Evolutionary conservation across 1,140 invertebrate genomes (phyloP).

Genomic region (Nymphalis io): DNA sequence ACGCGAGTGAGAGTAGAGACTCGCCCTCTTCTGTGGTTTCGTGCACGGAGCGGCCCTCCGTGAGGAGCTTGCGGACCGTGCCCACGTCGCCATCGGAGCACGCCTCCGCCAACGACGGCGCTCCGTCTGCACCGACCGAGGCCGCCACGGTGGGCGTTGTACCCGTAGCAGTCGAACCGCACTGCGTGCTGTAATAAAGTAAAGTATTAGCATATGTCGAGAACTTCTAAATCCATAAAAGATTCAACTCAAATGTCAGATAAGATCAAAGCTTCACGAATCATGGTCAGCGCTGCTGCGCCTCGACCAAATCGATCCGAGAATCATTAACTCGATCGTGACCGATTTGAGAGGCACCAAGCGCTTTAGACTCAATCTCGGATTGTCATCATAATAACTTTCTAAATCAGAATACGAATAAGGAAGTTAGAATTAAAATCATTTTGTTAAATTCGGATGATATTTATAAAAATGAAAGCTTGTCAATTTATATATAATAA

Average conservation of each 20-base stretch:
- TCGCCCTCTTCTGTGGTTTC: constrained; percentile 97
- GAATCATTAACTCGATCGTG: constrained; percentile 58
- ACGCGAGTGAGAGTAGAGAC: constrained; percentile 94
- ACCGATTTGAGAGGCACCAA: constrained; percentile 52
- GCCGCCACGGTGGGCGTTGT: constrained; percentile 56
- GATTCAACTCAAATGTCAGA: constrained; percentile 49
- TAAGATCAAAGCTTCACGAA: constrained; percentile 79
- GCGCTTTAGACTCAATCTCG: constrained; percentile 67
- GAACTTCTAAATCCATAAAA: not conserved
- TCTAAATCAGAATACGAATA: constrained; percentile 22
- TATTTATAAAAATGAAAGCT: not conserved
- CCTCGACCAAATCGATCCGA: constrained; percentile 60
- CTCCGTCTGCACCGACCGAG: constrained; percentile 66
- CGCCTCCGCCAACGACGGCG: constrained; percentile 90
- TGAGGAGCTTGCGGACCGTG: constrained; percentile 92
- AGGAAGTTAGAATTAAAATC: constrained; percentile 12
- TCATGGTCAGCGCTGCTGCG: constrained; percentile 54
- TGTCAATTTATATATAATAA: not conserved
- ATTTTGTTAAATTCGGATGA: not conserved
- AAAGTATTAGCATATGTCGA: not conserved
- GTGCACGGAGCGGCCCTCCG: constrained; percentile 93
- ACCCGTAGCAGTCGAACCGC: constrained; percentile 68
- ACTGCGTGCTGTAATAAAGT: constrained; percentile 55
- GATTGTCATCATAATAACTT: constrained; percentile 61
- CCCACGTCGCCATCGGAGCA: constrained; percentile 96